Base-by-base conservation (phyloP, 2,888 invertebrate genomes). In the Tryphoninae sp. region DNA sequence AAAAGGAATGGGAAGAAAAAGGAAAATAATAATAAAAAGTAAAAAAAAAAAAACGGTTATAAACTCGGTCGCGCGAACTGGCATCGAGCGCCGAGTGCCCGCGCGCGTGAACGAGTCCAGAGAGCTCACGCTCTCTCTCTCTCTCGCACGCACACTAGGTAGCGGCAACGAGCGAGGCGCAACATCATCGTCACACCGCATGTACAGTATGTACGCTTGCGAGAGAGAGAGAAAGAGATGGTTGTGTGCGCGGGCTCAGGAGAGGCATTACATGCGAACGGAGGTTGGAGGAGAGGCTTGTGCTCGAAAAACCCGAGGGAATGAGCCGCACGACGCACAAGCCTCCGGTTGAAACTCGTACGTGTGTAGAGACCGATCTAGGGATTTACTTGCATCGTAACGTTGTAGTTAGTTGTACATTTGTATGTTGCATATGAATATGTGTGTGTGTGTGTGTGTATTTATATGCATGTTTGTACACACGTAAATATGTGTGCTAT, bases 61-160 rank as follows among this genome's bases (percentile, higher is more conserved):
- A 64, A 79, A 82, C 67, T 76, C 75, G 76, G 58, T 77, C 64
- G 61, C 58, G 78, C 64, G 64, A 78, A 78, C 69, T 51, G 69
- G 72, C 72, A 69, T 79, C 76, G 77, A 77, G 62, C 71, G 69
- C 71, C n/a, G 74, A 71, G 62, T 76, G 80, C 53, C 72, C 73
- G 81, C 73, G 75, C 74, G 71, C 81, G 78, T 75, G 74, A 81
- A 75, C 81, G 69, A 68, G 82, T 77, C 68, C 76, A 55, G 40
- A 55, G 55, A 55, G 76, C 49, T 75, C 45, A 45, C 55, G 26
- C 64, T 51, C 33, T 33, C 33, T 6, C 33, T 33, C 33, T 4
- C 33, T 33, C 19, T 19, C 19, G 19, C 1, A 19, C 19, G 19
- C 19, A 19, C 33, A 49, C 19, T 49, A 51, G 51, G 26, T 22